Conservation (phyloP, 2,888 invertebrate genomes). For the Beris chalybata region DNA sequence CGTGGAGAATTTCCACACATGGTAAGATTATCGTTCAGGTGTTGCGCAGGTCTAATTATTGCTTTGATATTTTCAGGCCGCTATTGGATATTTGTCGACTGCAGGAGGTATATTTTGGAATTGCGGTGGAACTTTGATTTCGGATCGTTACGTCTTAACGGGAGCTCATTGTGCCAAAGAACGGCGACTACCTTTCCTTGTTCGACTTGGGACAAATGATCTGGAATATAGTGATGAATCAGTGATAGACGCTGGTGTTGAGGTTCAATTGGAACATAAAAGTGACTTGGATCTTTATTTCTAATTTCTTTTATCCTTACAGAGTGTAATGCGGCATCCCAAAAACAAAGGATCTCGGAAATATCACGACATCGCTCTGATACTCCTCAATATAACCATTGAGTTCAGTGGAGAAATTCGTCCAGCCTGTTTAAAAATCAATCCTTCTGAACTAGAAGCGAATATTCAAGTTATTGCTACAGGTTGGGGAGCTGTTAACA, state of each 20-base stretch:
- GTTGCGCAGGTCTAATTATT: constrained; percentile 34
- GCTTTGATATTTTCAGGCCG: constrained; percentile 34
- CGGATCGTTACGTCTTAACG: too few species aligned
- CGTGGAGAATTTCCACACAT: constrained; percentile 51
- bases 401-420: constrained; percentile 34
- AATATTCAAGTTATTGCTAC: constrained; percentile 39
- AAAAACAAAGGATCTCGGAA: constrained; percentile 29
- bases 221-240: constrained; percentile 31
- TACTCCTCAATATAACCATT: constrained; percentile 37
- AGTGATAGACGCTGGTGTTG: constrained; percentile 42
- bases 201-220: background rate
- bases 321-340: constrained; percentile 39
- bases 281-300: background rate
- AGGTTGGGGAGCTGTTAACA: constrained; percentile 43
- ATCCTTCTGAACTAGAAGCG: constrained; percentile 34
- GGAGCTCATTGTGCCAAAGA: too few species aligned
- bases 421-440: constrained; percentile 43
- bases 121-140: too few species aligned
- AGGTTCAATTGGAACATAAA: constrained; percentile 40
- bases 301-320: constrained; percentile 1
- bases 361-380: constrained; percentile 44
- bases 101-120: constrained; percentile 24
- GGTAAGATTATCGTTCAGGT: constrained; percentile 39
- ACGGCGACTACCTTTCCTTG: background rate
- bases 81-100: constrained; percentile 44